Base-by-base conservation (phyloP, 2,888 invertebrate species). In the Stratiomys singularior region DNA sequence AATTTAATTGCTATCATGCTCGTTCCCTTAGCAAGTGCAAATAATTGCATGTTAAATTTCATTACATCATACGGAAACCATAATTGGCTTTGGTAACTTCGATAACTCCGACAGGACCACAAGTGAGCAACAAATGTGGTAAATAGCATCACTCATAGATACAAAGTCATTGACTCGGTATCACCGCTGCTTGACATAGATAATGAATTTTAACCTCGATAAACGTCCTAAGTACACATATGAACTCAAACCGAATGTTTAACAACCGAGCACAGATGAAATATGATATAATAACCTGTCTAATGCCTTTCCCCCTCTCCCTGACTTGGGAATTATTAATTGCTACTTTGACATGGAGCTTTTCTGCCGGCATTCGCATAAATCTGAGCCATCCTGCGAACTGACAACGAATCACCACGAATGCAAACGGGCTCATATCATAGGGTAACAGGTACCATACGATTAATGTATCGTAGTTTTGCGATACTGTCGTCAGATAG, bases 201-300 rank as follows among this genome's bases (percentile, higher is more conserved):
- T 74, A 74, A 74, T 74, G 74, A 74, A 74, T 74, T 74, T 74
- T 58, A 74, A 74, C 74, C 74, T 74, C 74, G 58, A 60, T 58
- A 74, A 74, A 58, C 44, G 74, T 60, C 74, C 74, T 74, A 74
- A 74, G 74, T 74, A 74, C 74, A 74, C 74, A 74, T 23, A 23
- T 37, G 44, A 58, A 60, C 60, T 58, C 37, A 30, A 46, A 25
- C 46, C 47, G 23, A 37, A 44, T 58, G 30, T 28, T 72, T 30
- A 30, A 60, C 60, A 47, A 58, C 23, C 74, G 21, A 58, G 60
- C 44, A n/a, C 27, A 18, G 60, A 44, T 37, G 74, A 44, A 37
- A 74, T 60, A 74, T 74, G 21, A 74, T 52, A 56, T 60, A 46
- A 46, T 69, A 60, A 23, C 60, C 37, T 21, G 30, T 23, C 56